Conservation (phyloP, 2,797 vertebrate genomes). For the Poecilia wingei region DNA sequence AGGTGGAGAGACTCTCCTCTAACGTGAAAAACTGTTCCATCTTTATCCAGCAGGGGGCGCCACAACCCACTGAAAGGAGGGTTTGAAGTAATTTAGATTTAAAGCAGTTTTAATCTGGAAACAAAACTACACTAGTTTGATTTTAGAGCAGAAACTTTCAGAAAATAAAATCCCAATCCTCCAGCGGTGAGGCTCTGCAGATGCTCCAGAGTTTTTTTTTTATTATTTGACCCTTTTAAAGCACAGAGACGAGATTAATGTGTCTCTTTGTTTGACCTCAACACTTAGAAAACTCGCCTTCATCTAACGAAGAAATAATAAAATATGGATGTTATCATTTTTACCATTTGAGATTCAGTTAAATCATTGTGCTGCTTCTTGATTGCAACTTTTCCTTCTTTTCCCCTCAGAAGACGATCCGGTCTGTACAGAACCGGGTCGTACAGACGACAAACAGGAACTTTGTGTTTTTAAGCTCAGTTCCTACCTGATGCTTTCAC, state of each 20-base stretch:
- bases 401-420: not conserved
- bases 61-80: not conserved
- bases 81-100: not conserved
- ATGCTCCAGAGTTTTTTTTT: not conserved
- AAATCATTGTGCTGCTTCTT: not conserved
- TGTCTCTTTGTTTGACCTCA: not conserved
- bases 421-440: not conserved
- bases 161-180: not conserved
- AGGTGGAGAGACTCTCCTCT: not conserved
- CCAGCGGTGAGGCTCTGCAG: not conserved
- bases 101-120: not conserved
- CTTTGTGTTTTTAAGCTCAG: not conserved
- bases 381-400: not conserved
- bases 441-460: no score
- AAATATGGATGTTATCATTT: not conserved
- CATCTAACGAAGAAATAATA: not conserved
- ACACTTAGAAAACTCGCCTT: not conserved
- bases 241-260: not conserved
- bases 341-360: not conserved
- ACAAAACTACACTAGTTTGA: no score
- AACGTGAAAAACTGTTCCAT: not conserved
- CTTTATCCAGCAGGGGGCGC: not conserved
- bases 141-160: not conserved
- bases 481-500: not conserved
- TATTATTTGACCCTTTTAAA: not conserved